Evolutionary conservation across 1,140 invertebrate species (phyloP), one percentile per base, ranked within the genome.

Genomic region (Drosophila repletoides): DNA sequence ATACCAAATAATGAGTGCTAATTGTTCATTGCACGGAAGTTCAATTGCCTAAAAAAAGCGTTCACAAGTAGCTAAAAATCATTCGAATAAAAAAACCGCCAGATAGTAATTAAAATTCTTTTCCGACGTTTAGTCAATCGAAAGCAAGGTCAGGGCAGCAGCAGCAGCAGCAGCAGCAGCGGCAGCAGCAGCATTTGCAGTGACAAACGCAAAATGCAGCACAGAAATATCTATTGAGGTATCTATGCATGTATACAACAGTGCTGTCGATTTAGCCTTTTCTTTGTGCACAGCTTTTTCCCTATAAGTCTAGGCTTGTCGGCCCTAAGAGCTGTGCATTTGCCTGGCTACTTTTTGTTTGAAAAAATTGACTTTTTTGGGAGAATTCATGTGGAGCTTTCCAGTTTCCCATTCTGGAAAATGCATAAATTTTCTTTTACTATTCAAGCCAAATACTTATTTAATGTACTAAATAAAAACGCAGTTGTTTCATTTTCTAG

Each of bases 61-160:
- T 19, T 41, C 34, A 60, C 21, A 17, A 26, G 9, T 31, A 28
- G 48, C 49, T 19, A 33, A 66, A 52, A 48, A n/a, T 24, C n/a
- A 31, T 10, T 40, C 21, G 29, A 28, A 63, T 55, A 14, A 45
- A 40, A 15, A 26, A 52, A 53, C 43, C 49, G 33, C 21, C 22
- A 72, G 46, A 3, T 40, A 31, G 59, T 60, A 76, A 84, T 83
- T 79, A 84, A 77, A 66, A 52, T 77, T 68, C 52, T 49, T 72
- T 53, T 49, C 40, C 36, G 31, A 64, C 48, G 10, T 36, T 31
- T 24, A 60, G 33, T 26, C 53, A 43, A 70, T 72, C 53, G 80
- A 86, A 86, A 86, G 80, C 80, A 86, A 86, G 80, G 80, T 86
- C 80, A 86, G 33, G 80, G 80, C 66, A 72, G 41, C 52, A 33